A percentile compares a stretch with the other conserved stretches of the same genome.
Conservation (phyloP, 2,888 invertebrate genomes). For the Congeria kusceri region DNA sequence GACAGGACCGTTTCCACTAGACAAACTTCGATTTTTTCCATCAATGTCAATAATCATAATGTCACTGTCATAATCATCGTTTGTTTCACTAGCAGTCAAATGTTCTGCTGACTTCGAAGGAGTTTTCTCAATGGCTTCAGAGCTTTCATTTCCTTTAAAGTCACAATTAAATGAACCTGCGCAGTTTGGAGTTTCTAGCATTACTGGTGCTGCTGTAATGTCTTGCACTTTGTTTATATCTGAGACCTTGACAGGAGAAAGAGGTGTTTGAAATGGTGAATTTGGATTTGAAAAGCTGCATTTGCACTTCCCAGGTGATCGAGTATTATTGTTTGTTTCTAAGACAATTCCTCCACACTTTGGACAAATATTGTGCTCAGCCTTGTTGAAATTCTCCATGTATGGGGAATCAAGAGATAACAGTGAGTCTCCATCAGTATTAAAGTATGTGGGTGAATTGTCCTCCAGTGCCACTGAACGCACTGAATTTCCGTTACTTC, state of each 20-base stretch:
- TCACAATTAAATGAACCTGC: not conserved
- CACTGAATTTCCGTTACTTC: slow-evolving; percentile 64
- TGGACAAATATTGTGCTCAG: slow-evolving; percentile 55
- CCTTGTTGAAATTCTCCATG: slow-evolving; percentile 39
- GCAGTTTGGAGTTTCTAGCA: not conserved
- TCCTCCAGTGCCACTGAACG: slow-evolving; percentile 57
- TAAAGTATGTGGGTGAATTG: slow-evolving; percentile 58
- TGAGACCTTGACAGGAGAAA: slow-evolving; percentile 37
- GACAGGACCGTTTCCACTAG: not conserved
- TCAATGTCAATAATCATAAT: slow-evolving; percentile 27
- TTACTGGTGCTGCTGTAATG: not conserved
- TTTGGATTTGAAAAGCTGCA: slow-evolving; percentile 47
- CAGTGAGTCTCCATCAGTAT: slow-evolving; percentile 53
- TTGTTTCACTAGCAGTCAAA: slow-evolving; percentile 8
- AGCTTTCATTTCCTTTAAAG: not conserved
- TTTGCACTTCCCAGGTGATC: slow-evolving; percentile 56
- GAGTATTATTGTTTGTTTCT: slow-evolving; percentile 60
- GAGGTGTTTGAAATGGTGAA: slow-evolving; percentile 47
- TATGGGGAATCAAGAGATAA: slow-evolving; percentile 57
- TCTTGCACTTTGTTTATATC: not conserved
- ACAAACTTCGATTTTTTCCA: not conserved
- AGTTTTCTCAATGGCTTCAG: not conserved
- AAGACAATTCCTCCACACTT: slow-evolving; percentile 64
- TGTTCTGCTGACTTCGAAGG: not conserved
- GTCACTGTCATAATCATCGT: slow-evolving; percentile 46